Conservation (phyloP, 2,888 invertebrate genomes). For the Orthosia gracilis region DNA sequence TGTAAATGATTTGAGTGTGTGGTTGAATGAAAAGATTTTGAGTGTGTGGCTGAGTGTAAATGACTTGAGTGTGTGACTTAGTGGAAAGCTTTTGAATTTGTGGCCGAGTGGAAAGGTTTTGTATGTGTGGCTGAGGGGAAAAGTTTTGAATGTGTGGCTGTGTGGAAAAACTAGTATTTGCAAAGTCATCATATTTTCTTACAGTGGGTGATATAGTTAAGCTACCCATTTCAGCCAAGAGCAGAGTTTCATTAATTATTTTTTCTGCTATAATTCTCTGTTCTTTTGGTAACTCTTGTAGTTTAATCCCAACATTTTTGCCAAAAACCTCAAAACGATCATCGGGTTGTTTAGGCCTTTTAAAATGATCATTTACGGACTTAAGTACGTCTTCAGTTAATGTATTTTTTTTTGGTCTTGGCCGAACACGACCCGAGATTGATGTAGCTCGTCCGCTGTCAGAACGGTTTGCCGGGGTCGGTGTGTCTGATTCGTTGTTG, state of each 20-base stretch:
- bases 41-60: too few relatives aligned
- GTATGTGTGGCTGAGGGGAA: too few relatives aligned
- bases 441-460: conserved; percentile 24
- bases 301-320: conserved; percentile 29
- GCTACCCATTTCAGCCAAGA: conserved; percentile 28
- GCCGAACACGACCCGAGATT: conserved; percentile 16
- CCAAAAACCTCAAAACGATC: conserved; percentile 34
- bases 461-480: conserved; percentile 15
- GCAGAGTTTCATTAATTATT: conserved; percentile 37
- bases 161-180: too few relatives aligned
- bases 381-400: conserved; percentile 25
- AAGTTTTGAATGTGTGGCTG: too few relatives aligned
- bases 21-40: too few relatives aligned
- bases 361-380: conserved; percentile 32
- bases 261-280: conserved; percentile 39
- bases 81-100: too few relatives aligned
- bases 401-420: conserved; percentile 24
- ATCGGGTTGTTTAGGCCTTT: conserved; percentile 21
- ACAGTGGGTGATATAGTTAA: too few relatives aligned
- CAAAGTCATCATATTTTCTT: too few relatives aligned
- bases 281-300: conserved; percentile 24
- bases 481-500: conserved; percentile 9
- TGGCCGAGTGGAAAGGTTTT: too few relatives aligned
- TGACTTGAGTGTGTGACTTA: too few relatives aligned
- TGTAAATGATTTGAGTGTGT: too few relatives aligned